Conservation (phyloP, 1,140 invertebrate species). For the Gryon sp. region DNA sequence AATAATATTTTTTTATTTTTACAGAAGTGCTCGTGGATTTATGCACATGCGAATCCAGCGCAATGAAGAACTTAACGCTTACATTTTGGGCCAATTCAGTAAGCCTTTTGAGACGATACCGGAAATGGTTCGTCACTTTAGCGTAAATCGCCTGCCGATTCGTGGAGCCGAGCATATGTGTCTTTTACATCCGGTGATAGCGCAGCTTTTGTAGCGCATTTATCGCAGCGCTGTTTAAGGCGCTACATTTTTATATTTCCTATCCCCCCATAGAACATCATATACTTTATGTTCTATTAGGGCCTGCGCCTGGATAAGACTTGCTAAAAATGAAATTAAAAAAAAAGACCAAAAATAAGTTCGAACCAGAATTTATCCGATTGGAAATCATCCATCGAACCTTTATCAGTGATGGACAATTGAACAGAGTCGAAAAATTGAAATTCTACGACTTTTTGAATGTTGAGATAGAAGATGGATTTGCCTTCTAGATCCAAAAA, state of each 20-base stretch:
- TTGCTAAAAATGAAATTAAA: not conserved
- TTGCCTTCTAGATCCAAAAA: too few species aligned
- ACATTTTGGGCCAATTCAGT: conserved; percentile 93
- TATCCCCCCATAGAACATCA: too few species aligned
- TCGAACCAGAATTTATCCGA: conserved; percentile 38
- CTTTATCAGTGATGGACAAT: conserved; percentile 40
- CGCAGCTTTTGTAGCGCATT: conserved; percentile 87
- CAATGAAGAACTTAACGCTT: conserved; percentile 85
- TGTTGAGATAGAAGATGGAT: too few species aligned
- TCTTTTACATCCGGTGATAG: conserved; percentile 92
- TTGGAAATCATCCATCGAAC: conserved; percentile 34
- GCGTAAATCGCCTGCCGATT: conserved; percentile 93
- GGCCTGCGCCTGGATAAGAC: too few species aligned
- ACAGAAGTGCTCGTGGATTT: conserved; percentile 93
- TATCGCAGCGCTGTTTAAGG: conserved; percentile 76
- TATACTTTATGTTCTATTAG: too few species aligned
- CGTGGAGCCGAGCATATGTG: conserved; percentile 97
- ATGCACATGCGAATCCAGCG: conserved; percentile 97
- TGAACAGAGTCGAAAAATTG: too few species aligned
- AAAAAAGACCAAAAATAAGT: conserved; percentile 16
- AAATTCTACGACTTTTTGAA: too few species aligned
- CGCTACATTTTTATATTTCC: conserved; percentile 64
- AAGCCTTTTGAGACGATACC: conserved; percentile 94
- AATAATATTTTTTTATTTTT: conserved; percentile 77
- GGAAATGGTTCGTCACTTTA: conserved; percentile 95